Conservation (phyloP, 2,888 invertebrate species). For the Idaea aversata region DNA sequence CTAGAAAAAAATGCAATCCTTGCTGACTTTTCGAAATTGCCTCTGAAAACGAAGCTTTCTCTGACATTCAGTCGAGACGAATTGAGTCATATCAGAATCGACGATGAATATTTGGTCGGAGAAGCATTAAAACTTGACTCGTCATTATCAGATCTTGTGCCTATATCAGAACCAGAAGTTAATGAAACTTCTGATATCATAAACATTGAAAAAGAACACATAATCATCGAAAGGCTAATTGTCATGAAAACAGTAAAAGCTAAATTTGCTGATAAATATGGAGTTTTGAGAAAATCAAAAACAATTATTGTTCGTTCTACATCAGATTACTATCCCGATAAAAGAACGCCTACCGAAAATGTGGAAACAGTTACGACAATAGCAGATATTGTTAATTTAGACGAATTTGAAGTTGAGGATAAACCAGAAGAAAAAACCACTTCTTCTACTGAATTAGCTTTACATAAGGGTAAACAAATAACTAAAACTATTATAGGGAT, state of each 20-base stretch:
- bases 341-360: conserved; percentile 20
- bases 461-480: conserved; percentile 6
- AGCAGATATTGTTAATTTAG: conserved; percentile 21
- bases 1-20: not conserved
- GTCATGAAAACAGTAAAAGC: conserved; percentile 32
- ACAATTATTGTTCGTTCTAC: conserved; percentile 29
- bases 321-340: conserved; percentile 28
- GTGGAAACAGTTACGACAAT: conserved; percentile 28
- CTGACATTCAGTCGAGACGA: not conserved
- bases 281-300: conserved; percentile 28
- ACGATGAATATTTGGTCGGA: conserved; percentile 5
- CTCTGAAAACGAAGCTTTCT: not conserved
- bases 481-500: not conserved
- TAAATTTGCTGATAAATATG: conserved; percentile 26
- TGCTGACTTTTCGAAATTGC: not conserved
- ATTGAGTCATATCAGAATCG: not conserved
- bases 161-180: not conserved
- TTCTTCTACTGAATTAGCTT: conserved; percentile 3
- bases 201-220: conserved; percentile 4
- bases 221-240: conserved; percentile 25
- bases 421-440: conserved; percentile 6
- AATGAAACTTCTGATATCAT: not conserved
- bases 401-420: conserved; percentile 5
- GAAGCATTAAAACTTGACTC: conserved; percentile 11
- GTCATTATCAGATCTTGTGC: conserved; percentile 1